Conservation (phyloP, 2,113 vertebrate genomes). For the Globicephala melas region DNA sequence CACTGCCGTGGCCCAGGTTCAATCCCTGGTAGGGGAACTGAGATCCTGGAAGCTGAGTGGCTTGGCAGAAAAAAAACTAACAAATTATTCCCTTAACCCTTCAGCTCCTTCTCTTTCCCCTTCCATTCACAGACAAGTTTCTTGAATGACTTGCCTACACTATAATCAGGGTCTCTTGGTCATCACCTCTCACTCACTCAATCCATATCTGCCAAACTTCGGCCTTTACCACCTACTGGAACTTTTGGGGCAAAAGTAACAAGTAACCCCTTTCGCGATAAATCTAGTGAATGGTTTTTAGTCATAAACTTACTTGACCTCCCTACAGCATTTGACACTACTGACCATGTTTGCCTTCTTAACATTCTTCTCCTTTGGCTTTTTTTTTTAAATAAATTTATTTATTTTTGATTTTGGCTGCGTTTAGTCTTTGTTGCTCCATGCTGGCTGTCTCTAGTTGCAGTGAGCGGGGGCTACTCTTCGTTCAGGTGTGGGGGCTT, state of each 20-base stretch:
- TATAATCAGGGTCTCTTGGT: not conserved
- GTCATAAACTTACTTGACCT: not conserved
- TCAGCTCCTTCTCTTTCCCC: not conserved
- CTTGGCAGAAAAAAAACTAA: too few species aligned
- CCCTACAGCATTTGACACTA: not conserved
- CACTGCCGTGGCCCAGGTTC: too few species aligned
- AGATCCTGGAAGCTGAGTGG: too few species aligned
- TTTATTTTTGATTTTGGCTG: not conserved
- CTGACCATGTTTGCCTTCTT: not conserved
- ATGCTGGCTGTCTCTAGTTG: not conserved
- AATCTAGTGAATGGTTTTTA: not conserved
- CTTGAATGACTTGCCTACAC: not conserved
- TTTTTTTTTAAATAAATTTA: not conserved
- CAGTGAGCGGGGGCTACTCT: not conserved
- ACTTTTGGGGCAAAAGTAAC: not conserved
- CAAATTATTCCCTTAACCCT: not conserved
- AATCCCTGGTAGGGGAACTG: too few species aligned
- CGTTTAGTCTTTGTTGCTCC: not conserved
- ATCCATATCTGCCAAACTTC: not conserved
- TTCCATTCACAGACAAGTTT: not conserved
- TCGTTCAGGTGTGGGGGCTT: rapidly evolving
- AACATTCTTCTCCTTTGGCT: not conserved
- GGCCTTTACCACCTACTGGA: not conserved
- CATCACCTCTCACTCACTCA: not conserved
- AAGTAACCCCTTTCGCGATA: not conserved